Conservation (phyloP, 2,113 vertebrate species). For the Gymnobelideus leadbeateri region DNA sequence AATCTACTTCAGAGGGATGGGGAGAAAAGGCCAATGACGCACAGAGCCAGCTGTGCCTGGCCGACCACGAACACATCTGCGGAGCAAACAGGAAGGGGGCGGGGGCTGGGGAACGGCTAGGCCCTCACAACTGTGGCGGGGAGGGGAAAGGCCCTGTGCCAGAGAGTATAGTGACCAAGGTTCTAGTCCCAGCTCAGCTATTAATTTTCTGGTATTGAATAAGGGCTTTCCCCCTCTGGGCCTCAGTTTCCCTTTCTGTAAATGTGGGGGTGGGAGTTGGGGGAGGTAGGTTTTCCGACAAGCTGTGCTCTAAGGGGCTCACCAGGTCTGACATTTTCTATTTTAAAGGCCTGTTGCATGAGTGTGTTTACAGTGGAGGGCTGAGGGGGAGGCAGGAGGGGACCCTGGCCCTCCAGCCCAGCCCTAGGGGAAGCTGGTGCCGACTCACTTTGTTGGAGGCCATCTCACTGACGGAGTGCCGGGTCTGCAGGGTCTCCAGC, state of each 20-base stretch:
- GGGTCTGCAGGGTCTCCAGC: conserved; percentile 94
- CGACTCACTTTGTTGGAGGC: conserved; percentile 87
- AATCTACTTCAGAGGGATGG: conserved; percentile 13
- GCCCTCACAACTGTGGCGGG: neutral
- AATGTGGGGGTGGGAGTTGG: neutral
- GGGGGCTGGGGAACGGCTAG: neutral
- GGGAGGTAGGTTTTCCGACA: neutral
- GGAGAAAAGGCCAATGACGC: neutral
- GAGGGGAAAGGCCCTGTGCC: too few relatives aligned
- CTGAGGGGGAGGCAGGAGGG: neutral
- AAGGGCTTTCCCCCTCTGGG: neutral
- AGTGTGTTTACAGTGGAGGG: neutral
- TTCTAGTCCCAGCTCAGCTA: neutral
- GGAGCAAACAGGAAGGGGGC: conserved; percentile 19
- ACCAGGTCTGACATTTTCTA: neutral
- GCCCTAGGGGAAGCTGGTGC: neutral
- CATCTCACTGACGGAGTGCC: conserved; percentile 87
- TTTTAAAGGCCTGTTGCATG: neutral
- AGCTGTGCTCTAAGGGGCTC: neutral
- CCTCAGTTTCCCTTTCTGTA: neutral
- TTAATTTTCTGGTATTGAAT: neutral
- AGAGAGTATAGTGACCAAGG: neutral
- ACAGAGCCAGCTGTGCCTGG: neutral
- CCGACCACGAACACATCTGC: conserved; percentile 7
- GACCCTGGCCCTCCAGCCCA: neutral